Conservation (phyloP, 2,888 invertebrate species). For the Resseliella maxima region DNA sequence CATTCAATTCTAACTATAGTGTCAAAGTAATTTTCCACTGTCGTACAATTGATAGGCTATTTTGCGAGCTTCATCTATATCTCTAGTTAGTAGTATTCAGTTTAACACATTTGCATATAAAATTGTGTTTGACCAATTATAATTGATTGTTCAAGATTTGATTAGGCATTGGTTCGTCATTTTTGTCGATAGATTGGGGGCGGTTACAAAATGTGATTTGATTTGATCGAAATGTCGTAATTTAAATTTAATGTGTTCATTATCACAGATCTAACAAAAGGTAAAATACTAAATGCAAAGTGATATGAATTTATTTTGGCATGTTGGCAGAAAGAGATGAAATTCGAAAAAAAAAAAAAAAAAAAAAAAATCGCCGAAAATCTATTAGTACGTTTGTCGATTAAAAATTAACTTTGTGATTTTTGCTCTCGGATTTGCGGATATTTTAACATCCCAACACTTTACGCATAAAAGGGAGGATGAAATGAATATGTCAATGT, state of each 20-base stretch:
- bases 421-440: not conserved
- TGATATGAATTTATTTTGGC: not conserved
- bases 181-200: not conserved
- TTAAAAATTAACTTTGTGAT: not conserved
- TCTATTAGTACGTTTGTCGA: not conserved
- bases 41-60: no score
- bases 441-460: not conserved
- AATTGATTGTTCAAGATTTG: not conserved
- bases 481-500: not conserved
- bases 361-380: not conserved
- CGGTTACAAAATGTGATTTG: not conserved
- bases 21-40: no score
- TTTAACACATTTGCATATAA: not conserved
- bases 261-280: not conserved
- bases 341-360: not conserved
- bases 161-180: not conserved
- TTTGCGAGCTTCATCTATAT: no score
- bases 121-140: not conserved
- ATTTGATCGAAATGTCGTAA: not conserved
- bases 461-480: not conserved
- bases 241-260: not conserved
- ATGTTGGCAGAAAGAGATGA: not conserved
- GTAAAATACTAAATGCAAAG: not conserved
- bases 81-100: not conserved
- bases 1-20: no score